These are phyloP conservation scores for Ibidorhyncha struthersii DNA, from an alignment of 2,113 vertebrate species.

Conservation along the genomic window DNA sequence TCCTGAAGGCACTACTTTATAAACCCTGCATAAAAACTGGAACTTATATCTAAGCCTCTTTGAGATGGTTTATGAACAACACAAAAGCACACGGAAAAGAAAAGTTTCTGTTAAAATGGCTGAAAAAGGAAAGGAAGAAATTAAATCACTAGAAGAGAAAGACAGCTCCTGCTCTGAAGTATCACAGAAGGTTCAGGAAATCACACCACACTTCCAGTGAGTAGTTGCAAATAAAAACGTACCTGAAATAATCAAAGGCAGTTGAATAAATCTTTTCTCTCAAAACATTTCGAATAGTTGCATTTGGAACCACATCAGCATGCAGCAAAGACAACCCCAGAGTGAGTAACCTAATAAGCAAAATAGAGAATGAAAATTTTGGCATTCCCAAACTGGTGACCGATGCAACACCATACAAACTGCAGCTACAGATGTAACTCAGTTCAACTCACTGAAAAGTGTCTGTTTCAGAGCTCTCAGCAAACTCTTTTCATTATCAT, in stretches of 20 bases:
- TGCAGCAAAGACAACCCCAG: slow-evolving; percentile 92
- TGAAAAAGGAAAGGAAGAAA: not conserved
- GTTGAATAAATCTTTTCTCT: slow-evolving; percentile 97
- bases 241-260: slow-evolving; percentile 99
- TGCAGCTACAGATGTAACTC: not conserved
- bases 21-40: not conserved
- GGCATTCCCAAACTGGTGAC: not conserved
- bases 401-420: not conserved
- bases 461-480: not conserved
- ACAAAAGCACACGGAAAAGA: not conserved
- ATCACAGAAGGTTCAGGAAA: not conserved
- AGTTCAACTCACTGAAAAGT: not conserved
- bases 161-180: not conserved
- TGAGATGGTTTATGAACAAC: not conserved
- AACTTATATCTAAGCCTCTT: not conserved
- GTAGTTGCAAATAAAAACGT: not conserved
- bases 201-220: not conserved
- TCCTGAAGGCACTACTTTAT: not conserved
- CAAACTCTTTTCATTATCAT: not conserved
- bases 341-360: slow-evolving; percentile 82
- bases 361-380: not conserved
- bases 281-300: slow-evolving; percentile 93
- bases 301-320: slow-evolving; percentile 92
- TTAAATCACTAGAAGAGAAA: not conserved
- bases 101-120: not conserved